Conservation (phyloP, 2,113 vertebrate species). For the Cisticola juncidis region DNA sequence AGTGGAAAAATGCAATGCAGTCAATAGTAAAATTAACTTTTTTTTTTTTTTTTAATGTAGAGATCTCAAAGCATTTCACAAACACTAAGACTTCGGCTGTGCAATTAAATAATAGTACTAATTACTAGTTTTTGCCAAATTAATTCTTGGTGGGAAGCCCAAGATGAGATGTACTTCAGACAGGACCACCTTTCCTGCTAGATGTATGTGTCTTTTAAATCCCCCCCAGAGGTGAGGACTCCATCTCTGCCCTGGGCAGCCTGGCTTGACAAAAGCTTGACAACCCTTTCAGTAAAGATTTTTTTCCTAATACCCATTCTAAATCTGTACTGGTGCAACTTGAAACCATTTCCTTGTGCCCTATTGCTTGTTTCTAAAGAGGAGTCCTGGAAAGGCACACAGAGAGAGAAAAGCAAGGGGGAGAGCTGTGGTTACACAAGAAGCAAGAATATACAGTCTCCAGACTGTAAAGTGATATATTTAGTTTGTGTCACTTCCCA, state of each 20-base stretch:
- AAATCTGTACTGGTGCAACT: not conserved
- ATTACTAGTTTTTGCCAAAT: not conserved
- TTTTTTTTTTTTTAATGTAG: not conserved
- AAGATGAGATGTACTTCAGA: rapidly evolving
- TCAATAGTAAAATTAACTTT: not conserved
- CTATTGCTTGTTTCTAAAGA: not conserved
- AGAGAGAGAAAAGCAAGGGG: not conserved
- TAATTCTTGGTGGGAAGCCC: not conserved
- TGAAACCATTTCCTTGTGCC: not conserved
- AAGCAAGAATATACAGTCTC: not conserved
- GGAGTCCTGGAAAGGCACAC: not conserved
- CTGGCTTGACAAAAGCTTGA: not conserved
- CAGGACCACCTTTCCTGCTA: not conserved
- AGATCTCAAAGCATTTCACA: not conserved
- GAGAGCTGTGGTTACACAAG: not conserved
- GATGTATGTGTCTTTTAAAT: rapidly evolving
- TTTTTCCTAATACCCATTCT: not conserved
- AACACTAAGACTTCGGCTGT: not conserved
- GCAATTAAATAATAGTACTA: not conserved
- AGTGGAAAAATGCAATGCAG: not conserved
- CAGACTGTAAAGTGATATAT: slow-evolving; percentile 62
- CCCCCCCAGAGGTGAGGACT: not conserved
- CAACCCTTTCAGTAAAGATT: not conserved
- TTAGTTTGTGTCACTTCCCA: slow-evolving; percentile 62
- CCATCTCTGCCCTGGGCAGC: not conserved